phyloP scores from a whole-genome alignment of 1,140 invertebrate species.

The Pseudomyrmex concolor region DNA sequence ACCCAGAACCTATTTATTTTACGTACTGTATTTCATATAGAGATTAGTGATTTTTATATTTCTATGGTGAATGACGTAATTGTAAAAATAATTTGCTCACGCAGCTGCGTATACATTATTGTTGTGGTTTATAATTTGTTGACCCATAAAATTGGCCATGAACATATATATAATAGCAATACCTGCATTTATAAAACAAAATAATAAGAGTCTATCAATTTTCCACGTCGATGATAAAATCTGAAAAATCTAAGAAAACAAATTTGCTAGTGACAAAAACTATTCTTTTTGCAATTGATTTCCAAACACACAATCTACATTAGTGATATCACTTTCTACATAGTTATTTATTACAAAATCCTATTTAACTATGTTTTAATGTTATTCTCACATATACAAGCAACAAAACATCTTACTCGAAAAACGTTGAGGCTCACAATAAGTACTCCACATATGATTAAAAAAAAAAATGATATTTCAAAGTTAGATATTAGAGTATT shows the following conservation, averaged over 20 bases:
- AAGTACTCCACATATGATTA: neutral
- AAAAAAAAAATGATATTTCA: neutral
- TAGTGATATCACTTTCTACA: too few relatives aligned
- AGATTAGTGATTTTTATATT: neutral
- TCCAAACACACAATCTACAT: too few relatives aligned
- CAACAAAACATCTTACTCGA: neutral
- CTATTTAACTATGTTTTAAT: neutral
- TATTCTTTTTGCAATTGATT: too few relatives aligned
- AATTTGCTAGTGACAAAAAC: too few relatives aligned
- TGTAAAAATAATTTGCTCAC: neutral
- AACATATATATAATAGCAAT: neutral
- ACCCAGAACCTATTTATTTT: too few relatives aligned
- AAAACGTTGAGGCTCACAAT: constrained; percentile 8
- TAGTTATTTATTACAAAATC: neutral
- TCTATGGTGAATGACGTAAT: neutral
- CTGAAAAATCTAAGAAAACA: neutral
- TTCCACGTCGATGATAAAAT: neutral
- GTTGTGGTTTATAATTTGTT: constrained; percentile 21
- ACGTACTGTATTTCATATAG: too few relatives aligned
- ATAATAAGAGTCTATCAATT: neutral
- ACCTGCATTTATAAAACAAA: neutral
- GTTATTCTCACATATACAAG: neutral
- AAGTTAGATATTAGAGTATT: constrained; percentile 11
- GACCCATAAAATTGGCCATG: neutral
- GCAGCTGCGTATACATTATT: constrained; percentile 5